Evolutionary conservation across 2,888 invertebrate species (phyloP).

Genomic region (Callimorpha dominula): DNA sequence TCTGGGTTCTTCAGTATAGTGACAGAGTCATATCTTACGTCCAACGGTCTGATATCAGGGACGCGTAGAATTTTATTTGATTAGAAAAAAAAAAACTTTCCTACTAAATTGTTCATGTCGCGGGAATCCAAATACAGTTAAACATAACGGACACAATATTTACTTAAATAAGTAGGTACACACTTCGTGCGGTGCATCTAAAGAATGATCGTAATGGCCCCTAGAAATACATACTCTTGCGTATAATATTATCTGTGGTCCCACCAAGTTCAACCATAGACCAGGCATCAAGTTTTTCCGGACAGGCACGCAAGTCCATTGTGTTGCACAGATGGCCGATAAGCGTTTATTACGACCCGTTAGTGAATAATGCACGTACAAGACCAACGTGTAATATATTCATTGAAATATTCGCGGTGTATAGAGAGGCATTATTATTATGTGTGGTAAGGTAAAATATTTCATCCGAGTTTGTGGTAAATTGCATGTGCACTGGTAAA

Average conservation of each 20-base stretch:
- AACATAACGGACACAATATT: neutral
- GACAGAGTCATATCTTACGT: no score
- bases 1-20: no score
- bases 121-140: neutral
- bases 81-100: no score
- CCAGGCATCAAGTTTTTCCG: constrained; percentile 43
- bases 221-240: neutral
- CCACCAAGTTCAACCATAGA: neutral
- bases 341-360: constrained; percentile 56
- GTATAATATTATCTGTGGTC: neutral
- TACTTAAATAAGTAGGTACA: neutral
- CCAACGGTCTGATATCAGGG: no score
- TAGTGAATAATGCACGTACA: constrained; percentile 53
- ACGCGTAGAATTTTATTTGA: no score
- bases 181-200: neutral
- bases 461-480: constrained; percentile 8
- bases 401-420: constrained; percentile 49
- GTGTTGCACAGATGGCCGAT: constrained; percentile 49
- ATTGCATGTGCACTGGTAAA: neutral
- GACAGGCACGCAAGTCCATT: constrained; percentile 36
- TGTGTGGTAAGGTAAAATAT: constrained; percentile 3
- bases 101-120: neutral
- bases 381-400: constrained; percentile 45
- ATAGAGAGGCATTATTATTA: constrained; percentile 20
- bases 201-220: neutral